Evolutionary conservation across 2,113 vertebrate genomes (phyloP).

Genomic region (Sebastes schlegelii): DNA sequence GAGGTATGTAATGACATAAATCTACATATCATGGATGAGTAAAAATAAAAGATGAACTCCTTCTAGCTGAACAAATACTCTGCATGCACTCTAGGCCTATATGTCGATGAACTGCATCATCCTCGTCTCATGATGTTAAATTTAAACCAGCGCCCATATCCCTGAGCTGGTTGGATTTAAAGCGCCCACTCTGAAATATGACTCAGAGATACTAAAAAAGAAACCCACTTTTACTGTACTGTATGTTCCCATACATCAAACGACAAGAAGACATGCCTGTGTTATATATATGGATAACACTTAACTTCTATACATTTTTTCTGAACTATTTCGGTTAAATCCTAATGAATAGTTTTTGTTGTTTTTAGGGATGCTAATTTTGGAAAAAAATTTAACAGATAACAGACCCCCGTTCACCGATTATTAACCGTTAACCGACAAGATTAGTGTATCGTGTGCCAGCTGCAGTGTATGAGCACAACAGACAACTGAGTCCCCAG

Average conservation of each 20-base stretch:
- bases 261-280: constrained; percentile 24
- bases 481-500: too few species aligned
- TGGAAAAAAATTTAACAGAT: too few species aligned
- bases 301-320: neutral
- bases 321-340: constrained; percentile 2
- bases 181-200: constrained; percentile 54
- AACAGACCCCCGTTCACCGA: too few species aligned
- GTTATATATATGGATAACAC: neutral
- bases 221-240: neutral
- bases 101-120: constrained; percentile 65
- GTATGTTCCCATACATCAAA: constrained; percentile 47
- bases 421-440: too few species aligned
- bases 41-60: constrained; percentile 65
- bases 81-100: constrained; percentile 43
- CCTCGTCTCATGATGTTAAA: constrained; percentile 54
- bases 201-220: constrained; percentile 40
- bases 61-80: constrained; percentile 60
- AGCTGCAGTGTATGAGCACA: too few species aligned
- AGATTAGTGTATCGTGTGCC: too few species aligned
- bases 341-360: constrained; percentile 1
- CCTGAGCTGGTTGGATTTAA: constrained; percentile 46
- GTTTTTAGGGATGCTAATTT: too few species aligned
- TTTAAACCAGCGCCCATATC: constrained; percentile 54
- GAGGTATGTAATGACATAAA: constrained; percentile 72
- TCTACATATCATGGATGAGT: constrained; percentile 71